Base-by-base conservation (phyloP, 1,140 invertebrate species). In the Thrips palmi region DNA sequence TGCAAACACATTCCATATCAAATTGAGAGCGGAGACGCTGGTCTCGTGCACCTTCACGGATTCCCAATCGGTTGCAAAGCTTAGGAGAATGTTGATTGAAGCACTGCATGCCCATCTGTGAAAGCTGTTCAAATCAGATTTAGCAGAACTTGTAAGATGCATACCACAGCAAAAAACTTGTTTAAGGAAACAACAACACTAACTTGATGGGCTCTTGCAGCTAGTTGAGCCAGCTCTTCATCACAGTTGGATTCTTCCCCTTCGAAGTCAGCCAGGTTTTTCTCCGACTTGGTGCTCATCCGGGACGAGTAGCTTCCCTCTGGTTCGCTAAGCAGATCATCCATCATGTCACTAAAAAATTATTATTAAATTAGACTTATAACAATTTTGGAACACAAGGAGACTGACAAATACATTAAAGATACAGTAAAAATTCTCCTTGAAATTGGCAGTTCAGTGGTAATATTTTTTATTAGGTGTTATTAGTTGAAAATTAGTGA, bases 221-320 rank as follows among this genome's bases (percentile, higher is more conserved):
- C 71, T 8, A 85, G 64, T 44, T 83, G 71, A 0, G 77, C 76
- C 11, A 92, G 56, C 55, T 91, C 86, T 47, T 91, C 86, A 52
- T 91, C 78, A 55, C 77, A 77, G 17, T 74, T 78, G 23, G 79
- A 85, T 47, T 91, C 83, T 51, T 93, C 87, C 18, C 87, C 88
- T 47, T 92, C 87, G 51, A 93, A 86, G 57, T 92, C 87, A 0
- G 84, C 85, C 70, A 92, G 76, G 55, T 91, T 91, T 45, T 89
- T 91, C 46, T 89, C 85, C n/a, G 84, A 89, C 60, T 91, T 89
- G 40, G 80, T 86, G 28, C 83, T 87, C 58, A 89, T 75, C 14
- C 81, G 67, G 15, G 86, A 91, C 27, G 84, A 89, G 49, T 83
- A 78, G 42, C 75, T 80, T 1, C 78, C 80, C 42, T 74, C 71